Evolutionary conservation across 2,113 vertebrate genomes (phyloP), one percentile per base, ranked within the genome.

Genomic region (Elaphurus davidianus): DNA sequence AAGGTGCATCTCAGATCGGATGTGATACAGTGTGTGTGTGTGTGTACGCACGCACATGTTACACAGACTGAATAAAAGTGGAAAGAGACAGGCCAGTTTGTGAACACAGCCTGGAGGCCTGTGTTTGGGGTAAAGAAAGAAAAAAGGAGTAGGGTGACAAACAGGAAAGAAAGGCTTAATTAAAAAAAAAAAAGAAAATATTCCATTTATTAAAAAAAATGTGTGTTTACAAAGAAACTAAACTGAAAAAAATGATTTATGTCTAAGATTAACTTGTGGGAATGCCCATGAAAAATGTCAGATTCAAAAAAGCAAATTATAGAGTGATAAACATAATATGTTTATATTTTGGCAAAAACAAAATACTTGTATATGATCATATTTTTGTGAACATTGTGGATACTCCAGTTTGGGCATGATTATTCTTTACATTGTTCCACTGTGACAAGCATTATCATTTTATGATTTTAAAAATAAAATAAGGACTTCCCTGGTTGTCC

Each of bases 11-110:
- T 86, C 79, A 52, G n/a, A 76, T 54, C 85, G 33, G 43, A 54
- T 43, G 43, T 43, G 79, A 43, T 19, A 28, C 6, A 43, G 19
- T 16, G 8, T 7, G 5, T 12, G n/a, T 21, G n/a, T 74, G 21
- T 74, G 21, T 23, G 19, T 36, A 6, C 3, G 67, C n/a, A 40
- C 0, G 0, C 19, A 5, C 2, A 0, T 4, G 36, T 43, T 76
- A 27, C 27, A 74, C 0, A 0, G 9, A 82, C 30, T n/a, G 36
- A 25, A 55, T 43, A 50, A 57, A 59, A 81, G 40, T 1, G 2
- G 30, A 62, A 84, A 50, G 17, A 87, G n/a, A 78, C 25, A 8
- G 4, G n/a, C 4, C 2, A 2, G 2, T 54, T n/a, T 86, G 4
- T 23, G 27, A 59, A 45, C 2, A 8, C 17, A 88, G n/a, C 47